Evolutionary conservation across 2,113 vertebrate genomes (phyloP).

Genomic region (Sinocyclocheilus maitianheensis): DNA sequence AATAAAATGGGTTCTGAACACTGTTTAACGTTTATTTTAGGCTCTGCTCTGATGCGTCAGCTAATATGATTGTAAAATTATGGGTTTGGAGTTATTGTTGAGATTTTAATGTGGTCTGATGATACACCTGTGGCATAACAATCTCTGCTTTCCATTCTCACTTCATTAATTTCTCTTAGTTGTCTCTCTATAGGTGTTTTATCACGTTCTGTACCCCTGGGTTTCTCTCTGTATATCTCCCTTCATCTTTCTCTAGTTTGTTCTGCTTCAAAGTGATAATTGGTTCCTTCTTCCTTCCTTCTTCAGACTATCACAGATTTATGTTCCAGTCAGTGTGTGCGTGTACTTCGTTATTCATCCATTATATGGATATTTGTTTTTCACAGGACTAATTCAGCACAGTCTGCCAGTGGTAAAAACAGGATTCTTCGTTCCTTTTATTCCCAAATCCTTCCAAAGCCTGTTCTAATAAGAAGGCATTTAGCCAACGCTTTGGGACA

Average conservation of each 20-base stretch:
- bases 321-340: slow-evolving; percentile 2
- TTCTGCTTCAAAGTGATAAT: slow-evolving; percentile 42
- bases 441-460: background rate
- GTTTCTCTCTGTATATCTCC: background rate
- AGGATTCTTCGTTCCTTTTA: too few relatives aligned
- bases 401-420: background rate
- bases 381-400: background rate
- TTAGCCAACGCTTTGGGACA: background rate
- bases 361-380: background rate
- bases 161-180: background rate
- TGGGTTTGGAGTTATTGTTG: background rate
- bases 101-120: background rate
- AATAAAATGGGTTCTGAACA: background rate
- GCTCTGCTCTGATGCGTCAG: background rate
- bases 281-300: slow-evolving; percentile 8
- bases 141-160: background rate
- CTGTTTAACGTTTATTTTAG: background rate
- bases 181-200: background rate
- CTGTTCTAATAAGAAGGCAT: background rate
- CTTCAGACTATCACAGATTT: slow-evolving; percentile 30
- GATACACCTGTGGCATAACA: background rate
- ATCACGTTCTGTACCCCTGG: background rate
- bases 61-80: background rate
- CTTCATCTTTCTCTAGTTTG: background rate
- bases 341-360: background rate